phyloP scores from a whole-genome alignment of 2,888 invertebrate genomes.

The Panopea generosa region DNA sequence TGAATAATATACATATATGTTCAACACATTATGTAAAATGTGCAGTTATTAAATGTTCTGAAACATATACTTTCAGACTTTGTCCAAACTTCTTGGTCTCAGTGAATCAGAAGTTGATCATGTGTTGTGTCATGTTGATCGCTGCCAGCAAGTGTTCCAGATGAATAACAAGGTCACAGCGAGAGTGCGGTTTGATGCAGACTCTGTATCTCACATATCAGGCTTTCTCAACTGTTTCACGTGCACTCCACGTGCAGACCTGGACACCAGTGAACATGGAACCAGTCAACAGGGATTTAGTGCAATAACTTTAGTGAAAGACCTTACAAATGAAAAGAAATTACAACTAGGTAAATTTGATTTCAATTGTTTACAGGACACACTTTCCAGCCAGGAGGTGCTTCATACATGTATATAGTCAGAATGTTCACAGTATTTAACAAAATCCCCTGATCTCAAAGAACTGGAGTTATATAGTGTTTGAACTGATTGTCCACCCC shows the following conservation, averaged over 20 bases:
- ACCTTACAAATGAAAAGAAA: constrained; percentile 73
- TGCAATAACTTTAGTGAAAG: constrained; percentile 67
- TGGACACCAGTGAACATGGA: constrained; percentile 42
- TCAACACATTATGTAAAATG: no score
- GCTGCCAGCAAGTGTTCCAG: constrained; percentile 31
- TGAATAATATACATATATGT: no score
- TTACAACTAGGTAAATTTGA: constrained; percentile 75
- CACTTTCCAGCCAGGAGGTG: no score
- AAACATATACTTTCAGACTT: constrained; percentile 47
- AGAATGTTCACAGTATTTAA: no score
- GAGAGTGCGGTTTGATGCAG: constrained; percentile 67
- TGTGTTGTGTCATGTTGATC: constrained; percentile 63
- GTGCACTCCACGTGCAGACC: constrained; percentile 68
- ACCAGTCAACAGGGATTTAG: constrained; percentile 32
- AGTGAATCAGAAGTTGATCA: constrained; percentile 69
- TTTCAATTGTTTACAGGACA: neutral
- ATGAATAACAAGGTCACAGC: constrained; percentile 26
- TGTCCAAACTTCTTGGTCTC: constrained; percentile 61
- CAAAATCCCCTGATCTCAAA: no score
- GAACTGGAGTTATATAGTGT: no score
- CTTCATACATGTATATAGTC: no score
- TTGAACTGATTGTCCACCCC: no score
- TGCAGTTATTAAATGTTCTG: no score
- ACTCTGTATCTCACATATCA: constrained; percentile 67
- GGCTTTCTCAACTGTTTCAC: constrained; percentile 80